These are phyloP conservation scores for Spilarctia lutea DNA, from an alignment of 2,888 invertebrate genomes.

Conservation along the genomic window DNA sequence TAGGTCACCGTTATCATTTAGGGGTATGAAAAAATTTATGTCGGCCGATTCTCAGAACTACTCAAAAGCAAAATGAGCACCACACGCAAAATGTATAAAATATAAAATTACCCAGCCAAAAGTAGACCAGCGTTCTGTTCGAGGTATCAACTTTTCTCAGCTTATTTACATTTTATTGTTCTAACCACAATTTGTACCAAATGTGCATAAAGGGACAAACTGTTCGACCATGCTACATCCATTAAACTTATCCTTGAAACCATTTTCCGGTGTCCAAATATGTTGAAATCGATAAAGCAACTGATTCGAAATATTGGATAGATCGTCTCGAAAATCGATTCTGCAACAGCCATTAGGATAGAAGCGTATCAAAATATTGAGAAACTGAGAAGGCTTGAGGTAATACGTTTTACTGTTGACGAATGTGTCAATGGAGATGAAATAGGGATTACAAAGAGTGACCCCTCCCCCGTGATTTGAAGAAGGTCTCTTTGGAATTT, in stretches of 20 bases:
- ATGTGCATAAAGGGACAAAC: conserved; percentile 16
- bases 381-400: conserved; percentile 45
- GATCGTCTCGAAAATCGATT: conserved; percentile 53
- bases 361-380: conserved; percentile 42
- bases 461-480: too few species aligned
- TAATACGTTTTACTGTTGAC: conserved; percentile 1
- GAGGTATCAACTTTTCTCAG: not conserved
- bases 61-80: too few species aligned
- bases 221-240: conserved; percentile 21
- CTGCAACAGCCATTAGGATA: conserved; percentile 38
- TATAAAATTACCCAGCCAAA: too few species aligned
- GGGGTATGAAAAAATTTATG: too few species aligned
- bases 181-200: not conserved
- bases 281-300: conserved; percentile 58
- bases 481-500: too few species aligned
- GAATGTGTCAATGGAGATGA: too few species aligned
- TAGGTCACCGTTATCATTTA: too few species aligned
- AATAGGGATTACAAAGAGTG: too few species aligned
- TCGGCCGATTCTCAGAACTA: too few species aligned
- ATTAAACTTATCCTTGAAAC: conserved; percentile 58
- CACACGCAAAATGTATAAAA: too few species aligned
- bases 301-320: conserved; percentile 58
- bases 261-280: conserved; percentile 58
- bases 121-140: not conserved
- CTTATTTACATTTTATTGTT: not conserved